A percentile compares a stretch with the other conserved stretches of the same genome.
These are phyloP conservation scores for Piscicola geometra DNA, from an alignment of 2,888 invertebrate species.

Conservation along the genomic window DNA sequence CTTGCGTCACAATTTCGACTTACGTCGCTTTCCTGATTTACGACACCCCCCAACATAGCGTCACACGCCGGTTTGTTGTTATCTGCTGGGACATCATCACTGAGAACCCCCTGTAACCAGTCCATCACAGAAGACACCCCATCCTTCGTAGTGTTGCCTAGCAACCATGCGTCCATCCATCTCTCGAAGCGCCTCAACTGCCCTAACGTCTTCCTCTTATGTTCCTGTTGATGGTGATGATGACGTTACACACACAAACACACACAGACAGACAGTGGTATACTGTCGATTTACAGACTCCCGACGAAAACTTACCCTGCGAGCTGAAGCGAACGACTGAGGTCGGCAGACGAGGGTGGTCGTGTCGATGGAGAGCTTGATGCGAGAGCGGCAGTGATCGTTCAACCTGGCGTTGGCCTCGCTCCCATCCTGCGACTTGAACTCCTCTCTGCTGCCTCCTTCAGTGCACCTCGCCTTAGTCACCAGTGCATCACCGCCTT, in stretches of 20 bases:
- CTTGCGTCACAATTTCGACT: too few species aligned
- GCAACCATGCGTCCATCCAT: slow-evolving; percentile 1
- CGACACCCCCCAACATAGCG: too few species aligned
- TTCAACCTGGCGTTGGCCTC: too few species aligned
- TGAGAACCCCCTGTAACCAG: neutral
- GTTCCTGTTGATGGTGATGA: neutral
- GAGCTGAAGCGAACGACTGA: neutral
- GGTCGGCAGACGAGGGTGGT: neutral
- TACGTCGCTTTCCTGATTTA: too few species aligned
- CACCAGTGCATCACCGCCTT: too few species aligned
- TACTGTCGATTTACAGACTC: too few species aligned
- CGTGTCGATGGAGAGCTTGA: neutral
- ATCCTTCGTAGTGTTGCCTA: neutral
- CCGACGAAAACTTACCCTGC: neutral
- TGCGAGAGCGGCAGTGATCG: neutral
- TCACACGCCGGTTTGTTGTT: too few species aligned
- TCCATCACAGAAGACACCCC: neutral
- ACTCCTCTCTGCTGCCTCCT: neutral
- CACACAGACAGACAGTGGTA: too few species aligned
- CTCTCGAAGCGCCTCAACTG: slow-evolving; percentile 1
- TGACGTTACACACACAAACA: too few species aligned
- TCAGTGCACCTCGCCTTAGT: neutral
- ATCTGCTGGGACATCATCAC: neutral
- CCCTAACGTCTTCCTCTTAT: neutral
- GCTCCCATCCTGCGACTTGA: neutral